Conservation (phyloP, 2,113 vertebrate genomes). For the Hirundichthys speculiger region DNA sequence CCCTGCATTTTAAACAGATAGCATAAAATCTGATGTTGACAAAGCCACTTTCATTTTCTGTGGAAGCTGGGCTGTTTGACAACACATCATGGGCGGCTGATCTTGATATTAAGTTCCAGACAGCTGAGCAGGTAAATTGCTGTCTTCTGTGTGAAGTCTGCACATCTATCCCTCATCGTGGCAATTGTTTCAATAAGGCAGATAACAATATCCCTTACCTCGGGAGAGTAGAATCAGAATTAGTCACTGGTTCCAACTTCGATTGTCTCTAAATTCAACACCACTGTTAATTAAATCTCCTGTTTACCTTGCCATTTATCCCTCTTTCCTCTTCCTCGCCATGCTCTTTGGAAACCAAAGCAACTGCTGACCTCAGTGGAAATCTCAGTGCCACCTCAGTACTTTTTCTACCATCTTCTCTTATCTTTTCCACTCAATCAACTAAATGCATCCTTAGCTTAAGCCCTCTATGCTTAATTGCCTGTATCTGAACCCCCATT, state of each 20-base stretch:
- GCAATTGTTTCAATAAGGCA: conserved; percentile 16
- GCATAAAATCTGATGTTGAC: conserved; percentile 11
- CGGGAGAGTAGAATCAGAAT: conserved; percentile 6
- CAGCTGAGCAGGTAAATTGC: conserved; percentile 1
- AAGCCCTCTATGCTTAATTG: conserved; percentile 20
- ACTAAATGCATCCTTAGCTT: conserved; percentile 6
- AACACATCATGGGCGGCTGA: not conserved
- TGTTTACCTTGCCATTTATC: conserved; percentile 5
- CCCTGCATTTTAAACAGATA: conserved; percentile 17
- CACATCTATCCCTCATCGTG: conserved; percentile 11
- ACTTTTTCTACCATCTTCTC: conserved; percentile 22
- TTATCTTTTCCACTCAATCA: conserved; percentile 21
- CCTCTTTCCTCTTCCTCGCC: not conserved
- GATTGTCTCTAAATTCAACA: conserved; percentile 3
- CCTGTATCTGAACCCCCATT: conserved; percentile 14
- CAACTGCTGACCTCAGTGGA: conserved; percentile 10
- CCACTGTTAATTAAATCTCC: conserved; percentile 10
- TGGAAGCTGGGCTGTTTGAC: conserved; percentile 8
- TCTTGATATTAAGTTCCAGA: conserved; percentile 19
- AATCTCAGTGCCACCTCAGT: conserved; percentile 27
- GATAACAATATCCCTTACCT: conserved; percentile 19
- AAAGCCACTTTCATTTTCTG: conserved; percentile 23
- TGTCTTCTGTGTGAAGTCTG: not conserved
- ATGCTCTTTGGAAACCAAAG: conserved; percentile 1
- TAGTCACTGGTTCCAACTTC: conserved; percentile 9